phyloP scores from a whole-genome alignment of 2,113 vertebrate species.

The Seriola dumerili region DNA sequence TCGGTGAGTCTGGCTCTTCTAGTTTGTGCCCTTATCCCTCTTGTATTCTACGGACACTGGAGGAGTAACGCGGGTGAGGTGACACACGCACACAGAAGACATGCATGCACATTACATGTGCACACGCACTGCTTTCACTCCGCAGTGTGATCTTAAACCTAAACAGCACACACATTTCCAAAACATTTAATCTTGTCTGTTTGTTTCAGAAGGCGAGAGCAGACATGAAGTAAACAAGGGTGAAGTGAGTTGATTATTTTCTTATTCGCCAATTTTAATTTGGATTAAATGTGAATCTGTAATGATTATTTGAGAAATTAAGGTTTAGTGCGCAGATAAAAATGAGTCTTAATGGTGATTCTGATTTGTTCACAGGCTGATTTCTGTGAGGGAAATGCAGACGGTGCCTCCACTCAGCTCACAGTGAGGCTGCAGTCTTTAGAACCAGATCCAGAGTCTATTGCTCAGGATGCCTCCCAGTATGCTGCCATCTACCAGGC shows the following conservation, averaged over 20 bases:
- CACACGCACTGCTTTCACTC: background rate
- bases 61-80: slow-evolving; percentile 50
- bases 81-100: background rate
- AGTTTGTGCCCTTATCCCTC: slow-evolving; percentile 75
- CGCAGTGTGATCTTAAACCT: background rate
- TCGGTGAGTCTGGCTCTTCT: slow-evolving; percentile 69
- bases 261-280: background rate
- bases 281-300: background rate
- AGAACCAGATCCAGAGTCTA: slow-evolving; percentile 20
- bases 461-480: slow-evolving; percentile 20
- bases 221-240: slow-evolving; percentile 10
- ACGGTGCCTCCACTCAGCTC: slow-evolving; percentile 6
- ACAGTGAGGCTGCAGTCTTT: slow-evolving; percentile 44
- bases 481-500: slow-evolving; percentile 50
- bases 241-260: slow-evolving; percentile 51
- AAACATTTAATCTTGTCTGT: background rate
- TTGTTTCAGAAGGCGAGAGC: slow-evolving; percentile 41
- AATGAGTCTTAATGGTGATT: background rate
- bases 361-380: slow-evolving; percentile 45
- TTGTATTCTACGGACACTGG: slow-evolving; percentile 74
- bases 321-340: background rate
- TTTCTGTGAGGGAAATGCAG: slow-evolving; percentile 31
- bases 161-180: background rate
- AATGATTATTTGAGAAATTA: background rate
- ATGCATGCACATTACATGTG: background rate